Base-by-base conservation (phyloP, 2,113 vertebrate genomes). In the Nannobrachium achirus region DNA sequence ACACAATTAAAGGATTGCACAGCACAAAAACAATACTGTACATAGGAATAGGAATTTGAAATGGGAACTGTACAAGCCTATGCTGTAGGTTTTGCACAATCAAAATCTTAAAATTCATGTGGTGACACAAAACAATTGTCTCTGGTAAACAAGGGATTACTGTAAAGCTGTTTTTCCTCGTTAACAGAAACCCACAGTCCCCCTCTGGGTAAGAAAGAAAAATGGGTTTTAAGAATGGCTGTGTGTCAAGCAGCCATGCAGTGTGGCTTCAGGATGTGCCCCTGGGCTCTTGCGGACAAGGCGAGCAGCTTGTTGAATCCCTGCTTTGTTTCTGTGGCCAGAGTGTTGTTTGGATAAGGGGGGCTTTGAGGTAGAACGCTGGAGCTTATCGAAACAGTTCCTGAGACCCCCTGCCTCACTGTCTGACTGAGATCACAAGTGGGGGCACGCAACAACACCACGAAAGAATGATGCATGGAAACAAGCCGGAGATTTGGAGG, bases 321-420 rank as follows among this genome's bases (percentile, higher is more conserved):
- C 61, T 46, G 88, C 88, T 90, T 92, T 90, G 85, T 92, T 87
- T 85, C 87, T 71, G 75, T 80, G 88, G 87, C 88, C 84, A 85
- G 70, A 52, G 49, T 57, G 52, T 68, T 86, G 80, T 91, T 90
- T 92, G 84, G 81, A 86, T 81, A 87, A 86, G 73, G 44, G n/a
- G 71, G 56, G 82, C 71, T 90, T 88, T 81, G 83, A 78, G 85
- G 81, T 66, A 79, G 53, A 82, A 81, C 62, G 78, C 52, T 51
- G 64, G 77, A 77, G 79, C 81, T 83, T 86, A 86, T 84, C 60
- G 78, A 78, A 91, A 89, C 82, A 78, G 75, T 83, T 76, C 73
- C 61, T 1, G 48, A 75, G 75, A 82, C 80, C 84, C 80, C 83
- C 77, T 72, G 66, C 69, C 66, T 75, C 75, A 65, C 50, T 4